Base-by-base conservation (phyloP, 1,140 invertebrate species). In the Procambarus clarkii region DNA sequence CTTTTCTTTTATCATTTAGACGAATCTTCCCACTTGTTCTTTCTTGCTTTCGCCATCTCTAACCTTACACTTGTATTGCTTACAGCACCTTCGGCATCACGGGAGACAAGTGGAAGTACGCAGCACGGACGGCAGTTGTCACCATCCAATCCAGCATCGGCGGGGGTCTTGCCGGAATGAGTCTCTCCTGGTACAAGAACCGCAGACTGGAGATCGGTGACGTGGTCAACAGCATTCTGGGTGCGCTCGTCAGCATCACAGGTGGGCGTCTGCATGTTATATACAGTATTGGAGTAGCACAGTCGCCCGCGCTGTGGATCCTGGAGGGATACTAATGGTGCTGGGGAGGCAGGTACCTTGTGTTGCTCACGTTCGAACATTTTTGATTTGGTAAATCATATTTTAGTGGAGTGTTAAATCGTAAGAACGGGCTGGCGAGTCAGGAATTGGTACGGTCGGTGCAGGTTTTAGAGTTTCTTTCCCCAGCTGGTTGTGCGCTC, bases 71-170 rank as follows among this genome's bases (percentile, higher is more conserved):
- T 34, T 34, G 34, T 34, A 34, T 34, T 34, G 34, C 34, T 45
- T 21, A 2, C 91, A 95, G 95, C 60, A 95, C 95, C 46, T 95
- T 95, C 92, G 95, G 97, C 94, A 95, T 97, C 44, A 96, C 95
- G 77, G 96, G 96, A 3, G 95, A 96, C 21, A 97, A 97, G 94
- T 98, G 97, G 97, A 96, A 97, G 94, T 98, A 98, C 94, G 97
- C 98, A 0, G 97, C 97, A 0, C 95, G 97, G 92, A 98, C 98
- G 0, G 97, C 98, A 0, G 97, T 98, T 0, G 97, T 97, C 94
- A 98, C 98, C 0, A 97, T 98, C 95, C 96, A 98, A 95, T 96
- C 96, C 0, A 98, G 97, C 2, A 97, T 98, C 93, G 98, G 98
- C 1, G 98, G 98, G 3, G 98, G 98, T 15, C 95, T 96, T 69